phyloP scores from a whole-genome alignment of 2,797 vertebrate species.

The Enteromius argenteus region DNA sequence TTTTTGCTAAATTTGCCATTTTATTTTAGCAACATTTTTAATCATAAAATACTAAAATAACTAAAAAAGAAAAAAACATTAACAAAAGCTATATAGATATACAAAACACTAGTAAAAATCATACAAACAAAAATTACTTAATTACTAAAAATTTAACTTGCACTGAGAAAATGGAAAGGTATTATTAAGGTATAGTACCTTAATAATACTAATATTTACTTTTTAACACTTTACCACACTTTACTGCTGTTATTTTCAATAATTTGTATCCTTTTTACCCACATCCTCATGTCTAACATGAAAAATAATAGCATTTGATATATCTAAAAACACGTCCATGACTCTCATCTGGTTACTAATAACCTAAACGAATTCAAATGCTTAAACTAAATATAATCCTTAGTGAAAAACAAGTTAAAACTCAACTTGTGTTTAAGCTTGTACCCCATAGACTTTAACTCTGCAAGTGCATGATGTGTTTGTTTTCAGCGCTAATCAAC shows the following conservation, averaged over 20 bases:
- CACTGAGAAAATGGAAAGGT: not conserved
- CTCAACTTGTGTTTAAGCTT: not conserved
- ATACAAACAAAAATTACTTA: not conserved
- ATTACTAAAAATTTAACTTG: not conserved
- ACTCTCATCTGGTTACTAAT: not conserved
- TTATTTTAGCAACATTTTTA: no score
- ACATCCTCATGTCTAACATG: not conserved
- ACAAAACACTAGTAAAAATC: not conserved
- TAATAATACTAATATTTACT: not conserved
- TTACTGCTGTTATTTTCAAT: not conserved
- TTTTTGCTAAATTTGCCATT: no score
- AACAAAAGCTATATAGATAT: not conserved
- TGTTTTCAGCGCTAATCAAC: not conserved
- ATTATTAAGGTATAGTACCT: not conserved
- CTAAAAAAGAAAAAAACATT: not conserved
- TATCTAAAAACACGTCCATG: not conserved
- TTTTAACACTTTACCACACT: not conserved
- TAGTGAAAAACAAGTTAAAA: not conserved
- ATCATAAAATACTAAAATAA: not conserved
- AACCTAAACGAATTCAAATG: not conserved
- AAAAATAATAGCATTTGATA: not conserved
- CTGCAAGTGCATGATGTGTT: not conserved
- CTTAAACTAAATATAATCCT: not conserved
- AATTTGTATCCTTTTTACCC: not conserved
- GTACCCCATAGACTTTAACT: not conserved